phyloP scores from a whole-genome alignment of 2,888 invertebrate species.

The Cacoxenus indagator region DNA sequence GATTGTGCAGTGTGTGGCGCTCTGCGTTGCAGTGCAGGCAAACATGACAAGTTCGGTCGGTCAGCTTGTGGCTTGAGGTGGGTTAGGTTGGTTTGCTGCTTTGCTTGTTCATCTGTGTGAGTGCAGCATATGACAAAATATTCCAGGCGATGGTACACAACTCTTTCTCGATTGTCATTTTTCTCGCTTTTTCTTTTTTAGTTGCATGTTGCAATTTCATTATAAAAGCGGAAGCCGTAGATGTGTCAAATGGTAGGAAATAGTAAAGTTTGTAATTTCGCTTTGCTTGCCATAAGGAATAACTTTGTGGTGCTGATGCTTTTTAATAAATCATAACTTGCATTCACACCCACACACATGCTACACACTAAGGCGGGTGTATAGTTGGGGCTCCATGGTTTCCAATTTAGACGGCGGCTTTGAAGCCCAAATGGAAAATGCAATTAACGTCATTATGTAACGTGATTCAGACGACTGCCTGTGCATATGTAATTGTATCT shows the following conservation, averaged over 20 bases:
- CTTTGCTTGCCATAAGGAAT: background rate
- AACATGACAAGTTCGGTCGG: conserved; percentile 1
- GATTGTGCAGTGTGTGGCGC: no score
- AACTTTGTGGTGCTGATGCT: background rate
- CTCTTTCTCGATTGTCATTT: background rate
- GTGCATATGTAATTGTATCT: conserved; percentile 25
- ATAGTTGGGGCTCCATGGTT: no score
- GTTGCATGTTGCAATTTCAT: background rate
- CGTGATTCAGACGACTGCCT: background rate
- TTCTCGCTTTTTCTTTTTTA: background rate
- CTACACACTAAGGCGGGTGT: no score
- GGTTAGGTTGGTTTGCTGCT: background rate
- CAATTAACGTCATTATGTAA: background rate
- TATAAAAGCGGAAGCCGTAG: background rate
- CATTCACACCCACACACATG: background rate
- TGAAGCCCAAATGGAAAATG: background rate
- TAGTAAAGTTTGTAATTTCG: background rate
- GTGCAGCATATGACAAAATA: background rate
- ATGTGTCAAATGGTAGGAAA: background rate
- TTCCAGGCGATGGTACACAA: background rate
- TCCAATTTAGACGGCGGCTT: background rate
- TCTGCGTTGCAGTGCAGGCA: conserved; percentile 39
- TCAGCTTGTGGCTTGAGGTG: background rate
- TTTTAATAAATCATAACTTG: background rate
- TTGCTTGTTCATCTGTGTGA: background rate